phyloP scores from a whole-genome alignment of 2,888 invertebrate species.

The Elysia crispata region DNA sequence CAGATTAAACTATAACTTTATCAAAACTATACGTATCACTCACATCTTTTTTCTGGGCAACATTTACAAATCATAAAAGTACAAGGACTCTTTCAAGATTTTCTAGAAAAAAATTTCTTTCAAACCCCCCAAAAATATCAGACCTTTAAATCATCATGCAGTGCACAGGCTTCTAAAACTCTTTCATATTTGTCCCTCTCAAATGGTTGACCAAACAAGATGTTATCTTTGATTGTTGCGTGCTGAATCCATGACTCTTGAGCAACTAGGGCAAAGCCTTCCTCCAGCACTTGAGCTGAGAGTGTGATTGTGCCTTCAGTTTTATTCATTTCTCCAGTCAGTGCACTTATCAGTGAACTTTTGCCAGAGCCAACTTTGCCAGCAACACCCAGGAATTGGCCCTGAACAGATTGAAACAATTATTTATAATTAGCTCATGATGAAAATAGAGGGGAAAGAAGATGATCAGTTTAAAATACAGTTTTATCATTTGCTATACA shows the following conservation, averaged over 20 bases:
- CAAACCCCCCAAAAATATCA: too few relatives aligned
- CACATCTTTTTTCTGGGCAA: too few relatives aligned
- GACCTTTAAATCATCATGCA: slow-evolving; percentile 83
- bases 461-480: too few relatives aligned
- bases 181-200: slow-evolving; percentile 87
- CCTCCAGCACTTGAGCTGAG: slow-evolving; percentile 79
- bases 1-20: too few relatives aligned
- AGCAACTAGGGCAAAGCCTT: slow-evolving; percentile 81
- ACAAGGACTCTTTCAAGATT: too few relatives aligned
- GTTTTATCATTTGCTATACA: too few relatives aligned
- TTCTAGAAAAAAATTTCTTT: too few relatives aligned
- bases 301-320: slow-evolving; percentile 83
- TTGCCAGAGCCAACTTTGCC: slow-evolving; percentile 96
- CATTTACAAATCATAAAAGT: too few relatives aligned
- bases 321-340: slow-evolving; percentile 90
- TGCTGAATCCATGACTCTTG: slow-evolving; percentile 96
- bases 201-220: slow-evolving; percentile 91
- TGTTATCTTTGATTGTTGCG: slow-evolving; percentile 93
- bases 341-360: slow-evolving; percentile 88
- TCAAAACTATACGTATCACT: too few relatives aligned
- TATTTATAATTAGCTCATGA: not conserved
- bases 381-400: slow-evolving; percentile 85
- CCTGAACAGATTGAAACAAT: slow-evolving; percentile 58
- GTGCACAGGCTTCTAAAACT: slow-evolving; percentile 90
- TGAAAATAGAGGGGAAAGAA: not conserved